Base-by-base conservation (phyloP, 2,797 vertebrate genomes). In the Microcaecilia unicolor region DNA sequence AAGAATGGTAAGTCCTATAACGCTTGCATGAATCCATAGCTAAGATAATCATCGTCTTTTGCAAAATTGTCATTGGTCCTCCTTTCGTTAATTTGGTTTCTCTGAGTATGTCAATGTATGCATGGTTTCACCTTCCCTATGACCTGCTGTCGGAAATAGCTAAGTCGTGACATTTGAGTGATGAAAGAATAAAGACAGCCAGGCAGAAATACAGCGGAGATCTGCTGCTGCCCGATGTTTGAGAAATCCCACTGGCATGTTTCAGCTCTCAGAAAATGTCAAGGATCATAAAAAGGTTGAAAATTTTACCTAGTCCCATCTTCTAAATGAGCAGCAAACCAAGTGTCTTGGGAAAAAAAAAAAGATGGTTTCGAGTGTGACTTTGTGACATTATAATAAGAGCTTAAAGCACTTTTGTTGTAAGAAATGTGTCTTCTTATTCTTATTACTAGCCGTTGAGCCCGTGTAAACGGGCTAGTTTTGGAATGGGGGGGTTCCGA, bases 1-100 rank as follows among this genome's bases (percentile, higher is more conserved):
- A 61, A 76, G 83, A 56, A 90, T 88, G 85, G 95, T 97, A 72
- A 89, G 86, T 68, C 33, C 19, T 19, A n/a, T n/a, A n/a, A n/a
- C n/a, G n/a, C n/a, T n/a, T 20, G 45, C 54, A 15, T 0, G 1
- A 9, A 6, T 11, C 18, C 17, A 10, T 31, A 34, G 1, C 2
- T 28, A 3, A 23, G 10, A 30, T 6, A 17, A 42, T 27, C n/a
- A n/a, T n/a, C n/a, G n/a, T n/a, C n/a, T n/a, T n/a, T n/a, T n/a
- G n/a, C n/a, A n/a, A n/a, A n/a, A n/a, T n/a, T n/a, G n/a, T n/a
- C n/a, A n/a, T n/a, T n/a, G n/a, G n/a, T n/a, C n/a, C n/a, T n/a
- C n/a, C n/a, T n/a, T n/a, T n/a, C n/a, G n/a, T n/a, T n/a, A n/a
- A n/a, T n/a, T n/a, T n/a, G n/a, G n/a, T n/a, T n/a, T n/a, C n/a